Percentiles rank a stretch among this genome's conserved stretches.
Conservation (phyloP, 2,888 invertebrate genomes). For the Heliothis peltigera region DNA sequence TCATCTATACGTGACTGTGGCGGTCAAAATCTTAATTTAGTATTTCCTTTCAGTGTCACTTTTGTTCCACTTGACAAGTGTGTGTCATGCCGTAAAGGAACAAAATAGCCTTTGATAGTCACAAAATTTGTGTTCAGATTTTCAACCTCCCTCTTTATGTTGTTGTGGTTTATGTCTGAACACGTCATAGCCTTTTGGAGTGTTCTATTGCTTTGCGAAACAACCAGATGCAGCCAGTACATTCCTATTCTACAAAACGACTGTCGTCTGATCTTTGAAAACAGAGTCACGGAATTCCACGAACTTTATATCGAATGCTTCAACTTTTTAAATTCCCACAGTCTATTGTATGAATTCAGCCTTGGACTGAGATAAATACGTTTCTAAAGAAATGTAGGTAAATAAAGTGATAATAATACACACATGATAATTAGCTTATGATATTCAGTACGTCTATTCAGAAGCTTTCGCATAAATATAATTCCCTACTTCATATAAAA, state of each 20-base stretch:
- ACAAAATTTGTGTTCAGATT: too few species aligned
- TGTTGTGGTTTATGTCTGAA: neutral
- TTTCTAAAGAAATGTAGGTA: neutral
- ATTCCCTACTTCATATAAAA: constrained; percentile 18
- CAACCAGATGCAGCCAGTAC: neutral
- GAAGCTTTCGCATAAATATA: constrained; percentile 15
- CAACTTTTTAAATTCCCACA: constrained; percentile 15
- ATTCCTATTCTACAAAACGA: constrained; percentile 6
- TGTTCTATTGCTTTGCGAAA: neutral
- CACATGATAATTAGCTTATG: neutral
- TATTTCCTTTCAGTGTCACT: too few species aligned
- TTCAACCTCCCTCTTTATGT: neutral
- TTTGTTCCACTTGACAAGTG: too few species aligned
- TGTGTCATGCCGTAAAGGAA: neutral
- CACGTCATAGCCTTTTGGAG: neutral
- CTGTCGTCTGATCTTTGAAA: constrained; percentile 16
- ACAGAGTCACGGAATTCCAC: constrained; percentile 16
- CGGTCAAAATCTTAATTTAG: too few species aligned
- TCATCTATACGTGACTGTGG: too few species aligned
- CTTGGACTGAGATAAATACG: neutral
- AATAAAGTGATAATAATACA: neutral
- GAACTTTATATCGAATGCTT: constrained; percentile 18
- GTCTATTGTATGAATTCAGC: neutral
- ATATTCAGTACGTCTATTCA: constrained; percentile 21
- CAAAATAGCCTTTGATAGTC: neutral